Evolutionary conservation across 2,888 invertebrate species (phyloP).

Genomic region (Himalopsyche anomala): DNA sequence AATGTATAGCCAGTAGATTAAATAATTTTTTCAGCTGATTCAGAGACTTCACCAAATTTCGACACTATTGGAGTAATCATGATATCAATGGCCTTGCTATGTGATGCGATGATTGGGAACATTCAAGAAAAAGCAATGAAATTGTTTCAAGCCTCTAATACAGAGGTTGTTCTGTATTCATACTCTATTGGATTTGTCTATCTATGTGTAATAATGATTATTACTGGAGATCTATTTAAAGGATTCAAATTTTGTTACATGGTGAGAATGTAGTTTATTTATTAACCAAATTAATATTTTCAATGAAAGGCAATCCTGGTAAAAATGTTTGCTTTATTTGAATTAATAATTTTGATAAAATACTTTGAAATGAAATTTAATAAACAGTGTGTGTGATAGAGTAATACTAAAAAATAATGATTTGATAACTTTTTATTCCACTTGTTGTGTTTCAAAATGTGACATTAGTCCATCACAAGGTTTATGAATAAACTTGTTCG

Average conservation of each 20-base stretch:
- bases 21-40: conserved; percentile 77
- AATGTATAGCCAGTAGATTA: no score
- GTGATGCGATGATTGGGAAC: conserved; percentile 97
- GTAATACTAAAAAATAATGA: no score
- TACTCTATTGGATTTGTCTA: conserved; percentile 93
- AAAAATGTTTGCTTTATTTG: no score
- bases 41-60: conserved; percentile 85
- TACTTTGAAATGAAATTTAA: no score
- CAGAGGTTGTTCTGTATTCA: conserved; percentile 95
- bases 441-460: no score
- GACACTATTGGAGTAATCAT: conserved; percentile 83
- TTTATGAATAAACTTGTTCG: no score
- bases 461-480: no score
- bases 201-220: conserved; percentile 83
- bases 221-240: conserved; percentile 84
- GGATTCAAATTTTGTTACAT: conserved; percentile 87
- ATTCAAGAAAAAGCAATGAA: conserved; percentile 98
- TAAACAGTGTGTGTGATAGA: no score
- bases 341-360: no score
- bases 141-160: conserved; percentile 87
- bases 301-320: not conserved
- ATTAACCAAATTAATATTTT: not conserved
- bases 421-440: no score
- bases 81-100: conserved; percentile 90
- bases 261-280: conserved; percentile 75